Base-by-base conservation (phyloP, 2,113 vertebrate genomes). In the Rhinolophus ferrumequinum region DNA sequence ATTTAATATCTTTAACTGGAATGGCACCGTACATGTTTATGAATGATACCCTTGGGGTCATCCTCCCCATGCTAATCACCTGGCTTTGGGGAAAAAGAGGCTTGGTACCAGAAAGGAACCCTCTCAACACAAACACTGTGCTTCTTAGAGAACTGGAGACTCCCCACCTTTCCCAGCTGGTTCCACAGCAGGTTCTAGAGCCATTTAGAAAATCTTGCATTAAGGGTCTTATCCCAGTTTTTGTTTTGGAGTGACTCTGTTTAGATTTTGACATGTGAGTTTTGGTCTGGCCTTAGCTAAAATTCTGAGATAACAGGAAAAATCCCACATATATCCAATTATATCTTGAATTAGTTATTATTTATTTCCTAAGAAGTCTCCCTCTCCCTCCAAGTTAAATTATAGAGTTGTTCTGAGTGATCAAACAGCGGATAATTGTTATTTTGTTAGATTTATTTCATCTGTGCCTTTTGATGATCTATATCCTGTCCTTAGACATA, bases 211-310 rank as follows among this genome's bases (percentile, higher is more conserved):
- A 89, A 80, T n/a, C 2, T 64, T 62, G 21, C 22, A 15, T 64
- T 62, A 75, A 76, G 28, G 3, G 11, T 54, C 22, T 67, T 66
- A 81, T 6, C 26, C 33, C 5, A 72, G 22, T 56, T 64, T 88
- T 89, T 69, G n/a, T 77, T 96, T 67, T 67, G 72, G 70, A 33
- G 4, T 64, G 26, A 85, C 9, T 86, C 10, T 79, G 1, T 62
- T 88, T 73, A 75, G 44, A 95, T 87, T 41, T 24, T 52, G 84
- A 16, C 47, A 73, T 30, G 90, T 87, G 44, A 85, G 26, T 96
- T 77, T 90, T 33, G 47, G 22, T 79, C 90, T 79, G 33, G 8
- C 11, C 35, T 88, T 28, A 73, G 47, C 16, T 92, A 82, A 73
- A 73, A 30, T 80, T 60, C 70, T 75, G 44, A 64, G 50, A 24